phyloP scores from a whole-genome alignment of 2,888 invertebrate species.

The Lepeophtheirus nordmannii region DNA sequence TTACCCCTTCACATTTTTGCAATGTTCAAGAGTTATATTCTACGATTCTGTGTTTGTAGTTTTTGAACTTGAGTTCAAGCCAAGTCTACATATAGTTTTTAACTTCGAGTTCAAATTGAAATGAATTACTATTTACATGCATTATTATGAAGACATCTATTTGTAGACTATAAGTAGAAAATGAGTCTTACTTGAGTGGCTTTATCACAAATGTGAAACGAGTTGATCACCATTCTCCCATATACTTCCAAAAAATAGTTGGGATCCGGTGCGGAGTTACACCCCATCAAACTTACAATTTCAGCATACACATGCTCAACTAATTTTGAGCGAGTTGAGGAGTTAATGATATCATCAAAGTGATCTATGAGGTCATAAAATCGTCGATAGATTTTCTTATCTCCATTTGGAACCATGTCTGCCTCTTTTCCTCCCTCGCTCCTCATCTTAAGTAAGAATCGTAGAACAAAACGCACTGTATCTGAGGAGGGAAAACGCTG shows the following conservation, averaged over 20 bases:
- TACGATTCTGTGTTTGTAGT: too few relatives aligned
- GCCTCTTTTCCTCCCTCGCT: background rate
- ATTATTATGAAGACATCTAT: too few relatives aligned
- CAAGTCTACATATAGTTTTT: too few relatives aligned
- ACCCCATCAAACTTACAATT: background rate
- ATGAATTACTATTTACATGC: too few relatives aligned
- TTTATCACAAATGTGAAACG: slow-evolving; percentile 65
- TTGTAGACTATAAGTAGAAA: too few relatives aligned
- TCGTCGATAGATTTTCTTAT: background rate
- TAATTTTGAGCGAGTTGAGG: background rate
- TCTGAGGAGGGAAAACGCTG: slow-evolving; percentile 3
- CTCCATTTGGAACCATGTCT: slow-evolving; percentile 3
- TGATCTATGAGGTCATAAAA: slow-evolving; percentile 12
- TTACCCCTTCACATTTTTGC: too few relatives aligned
- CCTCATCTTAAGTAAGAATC: slow-evolving; percentile 13
- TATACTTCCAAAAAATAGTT: slow-evolving; percentile 16
- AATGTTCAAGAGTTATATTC: too few relatives aligned
- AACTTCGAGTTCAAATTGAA: too few relatives aligned
- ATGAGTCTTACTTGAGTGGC: slow-evolving; percentile 49
- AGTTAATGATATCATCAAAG: slow-evolving; percentile 3
- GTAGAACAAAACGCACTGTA: slow-evolving; percentile 7
- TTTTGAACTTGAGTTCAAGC: too few relatives aligned
- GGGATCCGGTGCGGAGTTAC: background rate
- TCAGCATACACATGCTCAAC: slow-evolving; percentile 8
- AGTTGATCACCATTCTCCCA: slow-evolving; percentile 44